Evolutionary conservation across 92 coral and sea anemone species (phyloP).

Genomic region (Desmophyllum pertusum): DNA sequence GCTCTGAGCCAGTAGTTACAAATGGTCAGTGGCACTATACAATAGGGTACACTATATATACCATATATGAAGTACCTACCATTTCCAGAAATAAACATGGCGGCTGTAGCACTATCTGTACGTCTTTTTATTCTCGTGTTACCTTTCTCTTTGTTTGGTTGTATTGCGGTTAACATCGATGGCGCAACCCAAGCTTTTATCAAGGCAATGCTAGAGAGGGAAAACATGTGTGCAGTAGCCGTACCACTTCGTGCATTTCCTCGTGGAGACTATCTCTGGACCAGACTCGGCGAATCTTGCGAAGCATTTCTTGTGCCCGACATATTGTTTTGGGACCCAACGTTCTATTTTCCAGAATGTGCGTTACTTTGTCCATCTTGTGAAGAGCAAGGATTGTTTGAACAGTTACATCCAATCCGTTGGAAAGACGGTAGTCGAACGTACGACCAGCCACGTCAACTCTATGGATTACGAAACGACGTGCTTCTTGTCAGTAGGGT

Average conservation of each 20-base stretch:
- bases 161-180: slow-evolving; percentile 43
- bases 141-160: slow-evolving; percentile 41
- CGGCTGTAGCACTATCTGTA: too few relatives aligned
- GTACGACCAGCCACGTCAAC: slow-evolving; percentile 54
- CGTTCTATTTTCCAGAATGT: slow-evolving; percentile 23
- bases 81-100: too few relatives aligned
- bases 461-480: slow-evolving; percentile 50
- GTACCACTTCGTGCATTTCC: slow-evolving; percentile 49
- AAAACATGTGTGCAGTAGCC: slow-evolving; percentile 36
- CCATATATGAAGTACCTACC: too few relatives aligned
- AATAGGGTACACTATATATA: too few relatives aligned
- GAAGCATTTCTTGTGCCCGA: slow-evolving; percentile 58
- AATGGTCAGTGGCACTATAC: too few relatives aligned
- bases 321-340: slow-evolving; percentile 56
- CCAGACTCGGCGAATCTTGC: slow-evolving; percentile 37
- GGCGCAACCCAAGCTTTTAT: slow-evolving; percentile 51
- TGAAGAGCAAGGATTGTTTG: slow-evolving; percentile 38
- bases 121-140: neutral
- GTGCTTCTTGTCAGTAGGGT: slow-evolving; percentile 55
- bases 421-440: slow-evolving; percentile 46
- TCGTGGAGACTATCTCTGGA: slow-evolving; percentile 49
- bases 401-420: slow-evolving; percentile 42
- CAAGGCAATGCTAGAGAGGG: slow-evolving; percentile 58
- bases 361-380: slow-evolving; percentile 37
- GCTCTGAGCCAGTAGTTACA: too few relatives aligned